Evolutionary conservation across 1,140 invertebrate genomes (phyloP), one percentile per base, ranked within the genome.

Genomic region (Bombus affinis): DNA sequence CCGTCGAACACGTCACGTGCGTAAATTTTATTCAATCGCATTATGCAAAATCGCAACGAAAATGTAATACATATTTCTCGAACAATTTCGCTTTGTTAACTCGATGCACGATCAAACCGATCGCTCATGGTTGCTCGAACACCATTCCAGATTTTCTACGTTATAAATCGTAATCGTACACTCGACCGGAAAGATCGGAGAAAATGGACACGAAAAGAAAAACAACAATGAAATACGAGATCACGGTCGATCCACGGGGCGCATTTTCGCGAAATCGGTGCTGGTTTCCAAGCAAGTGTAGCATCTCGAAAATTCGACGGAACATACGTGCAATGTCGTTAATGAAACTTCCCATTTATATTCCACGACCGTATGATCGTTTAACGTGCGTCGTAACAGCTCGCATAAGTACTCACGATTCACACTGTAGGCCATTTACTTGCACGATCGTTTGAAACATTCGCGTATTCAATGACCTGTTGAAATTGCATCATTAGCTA

Each of bases 341-440:
- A 68, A 85, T 88, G 81, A 88, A 88, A 88, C 81, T 85, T 82
- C 74, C 53, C 74, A 83, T 88, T 88, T 75, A 71, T 78, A 80
- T 73, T 77, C 76, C 44, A 42, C 53, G 81, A 47, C 25, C 44
- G 71, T 84, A 53, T 76, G 81, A 83, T 88, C 81, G 74, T 76
- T 88, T 77, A 88, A 85, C 76, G 81, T 72, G 28, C 76, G 44
- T 75, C 65, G 66, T 80, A 85, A 84, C 76, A 76, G 71, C 28
- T 44, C 13, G 13, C 13, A 42, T 70, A 28, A 18, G 22, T 35
- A 62, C 59, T 62, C 12, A 25, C 74, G 25, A 28, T 42, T 39
- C 25, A 13, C 12, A 53, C 6, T 65, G 65, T 70, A 15, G 32
- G 8, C 3, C 42, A 37, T 70, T 79, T 80, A 68, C 25, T 68